Percentiles rank a stretch among this genome's conserved stretches.
Evolutionary conservation across 2,797 vertebrate species (phyloP).

Genomic region (Enteromius treurensis): DNA sequence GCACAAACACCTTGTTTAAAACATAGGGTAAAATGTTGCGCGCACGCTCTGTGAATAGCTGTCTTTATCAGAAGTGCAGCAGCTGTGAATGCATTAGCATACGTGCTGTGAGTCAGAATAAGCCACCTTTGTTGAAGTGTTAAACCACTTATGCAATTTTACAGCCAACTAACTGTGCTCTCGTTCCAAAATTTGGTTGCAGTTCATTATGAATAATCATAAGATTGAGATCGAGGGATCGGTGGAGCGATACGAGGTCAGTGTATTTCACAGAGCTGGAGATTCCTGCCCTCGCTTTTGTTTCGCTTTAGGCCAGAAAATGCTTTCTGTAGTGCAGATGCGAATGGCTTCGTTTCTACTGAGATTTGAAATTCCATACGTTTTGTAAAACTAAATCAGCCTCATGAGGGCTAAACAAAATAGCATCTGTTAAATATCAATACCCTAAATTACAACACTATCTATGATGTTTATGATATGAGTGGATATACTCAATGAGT

Average conservation of each 20-base stretch:
- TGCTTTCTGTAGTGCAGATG: slow-evolving; percentile 12
- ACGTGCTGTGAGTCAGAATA: slow-evolving; percentile 64
- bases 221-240: slow-evolving; percentile 53
- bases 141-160: slow-evolving; percentile 66
- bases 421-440: background rate
- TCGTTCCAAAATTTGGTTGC: slow-evolving; percentile 49
- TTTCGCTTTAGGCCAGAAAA: slow-evolving; percentile 41
- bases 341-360: slow-evolving; percentile 5
- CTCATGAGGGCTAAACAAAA: slow-evolving; percentile 7
- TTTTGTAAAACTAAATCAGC: background rate
- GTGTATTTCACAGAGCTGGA: slow-evolving; percentile 24
- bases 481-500: background rate
- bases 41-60: slow-evolving; percentile 59
- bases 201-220: slow-evolving; percentile 59
- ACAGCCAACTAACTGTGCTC: slow-evolving; percentile 50
- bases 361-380: background rate
- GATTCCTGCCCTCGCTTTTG: slow-evolving; percentile 28
- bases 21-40: slow-evolving; percentile 60
- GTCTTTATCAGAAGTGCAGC: slow-evolving; percentile 73
- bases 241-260: slow-evolving; percentile 40
- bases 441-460: background rate
- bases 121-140: slow-evolving; percentile 68
- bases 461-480: background rate
- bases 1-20: slow-evolving; percentile 71
- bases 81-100: slow-evolving; percentile 71